Evolutionary conservation across 2,113 vertebrate genomes (phyloP), one percentile per base, ranked within the genome.

Genomic region (Amia ocellicauda): DNA sequence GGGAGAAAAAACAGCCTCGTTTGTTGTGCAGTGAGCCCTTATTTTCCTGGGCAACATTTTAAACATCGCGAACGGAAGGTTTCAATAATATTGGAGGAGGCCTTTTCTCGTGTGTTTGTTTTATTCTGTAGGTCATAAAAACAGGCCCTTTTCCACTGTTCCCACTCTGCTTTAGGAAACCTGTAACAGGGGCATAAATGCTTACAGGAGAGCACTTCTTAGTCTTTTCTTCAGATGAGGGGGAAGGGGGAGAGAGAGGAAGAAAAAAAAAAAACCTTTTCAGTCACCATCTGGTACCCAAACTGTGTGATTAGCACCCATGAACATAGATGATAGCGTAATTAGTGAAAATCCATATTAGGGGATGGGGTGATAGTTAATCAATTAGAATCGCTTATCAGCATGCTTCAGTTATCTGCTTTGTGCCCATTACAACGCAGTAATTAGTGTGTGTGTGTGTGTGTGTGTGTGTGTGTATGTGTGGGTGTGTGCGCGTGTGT

Each of bases 361-460:
- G 63, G 20, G 67, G 64, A 53, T 54, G 20, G 42, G 49, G 64
- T 64, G 70, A 68, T 62, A 66, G 58, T 70, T 78, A 75, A 78
- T 75, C 70, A 71, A 67, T 71, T 67, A 73, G 69, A 75, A 40
- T 14, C 24, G 66, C 73, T 73, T 71, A 73, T 69, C 63, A 40
- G 67, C 67, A 78, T 58, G 69, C 64, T 47, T 62, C 58, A 67
- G 66, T 64, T 67, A 67, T 74, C 64, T 43, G 64, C 72, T 74
- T 74, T 72, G 52, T 70, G 69, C 45, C 58, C 64, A 64, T 68
- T 66, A 69, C 64, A 74, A 65, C 57, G 49, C 58, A 58, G 60
- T 53, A 68, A 49, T 62, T 54, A 63, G 64, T n/a, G n/a, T n/a
- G n/a, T n/a, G n/a, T n/a, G n/a, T n/a, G n/a, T n/a, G n/a, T n/a